Evolutionary conservation across 2,888 invertebrate species (phyloP).

Genomic region (Lottia scabra): DNA sequence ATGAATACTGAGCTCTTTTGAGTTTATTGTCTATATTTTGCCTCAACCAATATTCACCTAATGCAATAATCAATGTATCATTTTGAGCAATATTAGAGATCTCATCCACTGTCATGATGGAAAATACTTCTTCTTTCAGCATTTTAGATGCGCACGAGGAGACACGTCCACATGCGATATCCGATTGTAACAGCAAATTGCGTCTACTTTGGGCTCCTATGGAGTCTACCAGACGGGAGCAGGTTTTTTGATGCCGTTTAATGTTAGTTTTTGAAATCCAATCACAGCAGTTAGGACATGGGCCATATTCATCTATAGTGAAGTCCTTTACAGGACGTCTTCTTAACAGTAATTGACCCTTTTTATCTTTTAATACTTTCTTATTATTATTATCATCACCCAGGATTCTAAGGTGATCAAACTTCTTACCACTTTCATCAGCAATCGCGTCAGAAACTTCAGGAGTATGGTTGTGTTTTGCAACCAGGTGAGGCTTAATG

Average conservation of each 20-base stretch:
- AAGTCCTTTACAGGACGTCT: background rate
- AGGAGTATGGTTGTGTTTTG: background rate
- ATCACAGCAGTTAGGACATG: constrained; percentile 21
- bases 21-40: background rate
- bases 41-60: background rate
- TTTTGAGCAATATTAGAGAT: background rate
- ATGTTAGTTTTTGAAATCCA: constrained; percentile 16
- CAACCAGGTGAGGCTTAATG: background rate
- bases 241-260: constrained; percentile 10
- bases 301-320: constrained; percentile 21
- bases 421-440: too few relatives aligned
- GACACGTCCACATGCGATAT: background rate
- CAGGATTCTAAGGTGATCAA: too few relatives aligned
- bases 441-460: too few relatives aligned
- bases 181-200: background rate
- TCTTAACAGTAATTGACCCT: too few relatives aligned
- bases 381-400: too few relatives aligned
- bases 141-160: background rate
- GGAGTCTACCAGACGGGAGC: background rate
- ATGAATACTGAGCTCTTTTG: background rate
- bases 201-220: background rate
- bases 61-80: background rate
- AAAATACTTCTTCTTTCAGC: background rate
- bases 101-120: background rate
- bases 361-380: too few relatives aligned